phyloP scores from a whole-genome alignment of 1,140 invertebrate genomes.

The Lepeophtheirus salmonis region DNA sequence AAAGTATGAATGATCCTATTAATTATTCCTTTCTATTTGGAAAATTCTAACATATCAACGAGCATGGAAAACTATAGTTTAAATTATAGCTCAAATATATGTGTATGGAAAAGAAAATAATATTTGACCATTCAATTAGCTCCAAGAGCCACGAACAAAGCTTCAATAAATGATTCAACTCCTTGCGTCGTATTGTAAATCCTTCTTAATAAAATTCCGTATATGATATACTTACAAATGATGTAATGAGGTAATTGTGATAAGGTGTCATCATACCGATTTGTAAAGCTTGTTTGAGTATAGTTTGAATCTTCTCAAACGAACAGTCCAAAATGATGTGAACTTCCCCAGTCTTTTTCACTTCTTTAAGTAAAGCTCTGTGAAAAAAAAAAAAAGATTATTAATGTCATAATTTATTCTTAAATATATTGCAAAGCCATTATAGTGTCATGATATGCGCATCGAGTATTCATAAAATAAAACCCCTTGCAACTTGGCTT shows the following conservation, averaged over 20 bases:
- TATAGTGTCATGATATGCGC: too few species aligned
- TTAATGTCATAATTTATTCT: too few species aligned
- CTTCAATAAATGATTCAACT: conserved; percentile 10
- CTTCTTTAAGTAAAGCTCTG: conserved; percentile 31
- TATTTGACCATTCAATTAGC: conserved; percentile 20
- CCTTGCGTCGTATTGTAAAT: conserved; percentile 7
- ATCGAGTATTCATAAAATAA: too few species aligned
- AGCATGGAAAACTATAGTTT: too few species aligned
- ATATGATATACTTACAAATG: conserved; percentile 26
- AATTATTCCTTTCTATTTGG: too few species aligned
- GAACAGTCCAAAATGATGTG: conserved; percentile 34
- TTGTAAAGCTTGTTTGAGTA: conserved; percentile 29
- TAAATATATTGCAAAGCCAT: too few species aligned
- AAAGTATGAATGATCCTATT: too few species aligned
- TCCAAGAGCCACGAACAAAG: neutral
- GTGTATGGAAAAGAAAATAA: too few species aligned
- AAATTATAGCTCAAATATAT: too few species aligned
- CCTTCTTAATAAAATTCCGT: too few species aligned
- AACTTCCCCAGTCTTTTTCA: conserved; percentile 29
- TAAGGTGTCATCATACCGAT: conserved; percentile 28
- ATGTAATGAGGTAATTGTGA: conserved; percentile 30
- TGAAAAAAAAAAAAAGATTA: conserved; percentile 2
- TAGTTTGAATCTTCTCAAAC: conserved; percentile 24
- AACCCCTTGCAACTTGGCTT: too few species aligned
- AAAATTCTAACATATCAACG: too few species aligned